These are phyloP conservation scores for Nomada flava DNA, from an alignment of 2,888 invertebrate genomes.

Conservation along the genomic window DNA sequence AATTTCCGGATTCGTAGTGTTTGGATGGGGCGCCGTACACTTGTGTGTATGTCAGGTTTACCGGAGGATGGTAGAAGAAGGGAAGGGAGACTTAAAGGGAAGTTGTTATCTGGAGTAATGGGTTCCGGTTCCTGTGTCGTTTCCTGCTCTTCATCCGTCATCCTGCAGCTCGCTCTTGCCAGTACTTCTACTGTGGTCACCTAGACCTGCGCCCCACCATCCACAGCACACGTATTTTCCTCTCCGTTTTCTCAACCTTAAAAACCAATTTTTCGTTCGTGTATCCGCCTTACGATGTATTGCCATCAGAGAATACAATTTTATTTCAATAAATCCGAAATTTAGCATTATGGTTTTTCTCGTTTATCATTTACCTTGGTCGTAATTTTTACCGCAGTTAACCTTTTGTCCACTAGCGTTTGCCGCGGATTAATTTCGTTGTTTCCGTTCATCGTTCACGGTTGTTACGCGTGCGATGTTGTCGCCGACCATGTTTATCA, in stretches of 20 bases:
- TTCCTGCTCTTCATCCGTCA: conserved; percentile 75
- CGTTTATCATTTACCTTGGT: too few relatives aligned
- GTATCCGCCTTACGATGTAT: neutral
- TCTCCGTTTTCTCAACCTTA: neutral
- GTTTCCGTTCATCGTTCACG: neutral
- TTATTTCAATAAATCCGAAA: neutral
- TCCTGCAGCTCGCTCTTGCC: conserved; percentile 60
- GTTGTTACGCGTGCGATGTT: conserved; percentile 38
- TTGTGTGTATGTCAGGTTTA: conserved; percentile 50
- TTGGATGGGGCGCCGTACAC: conserved; percentile 30
- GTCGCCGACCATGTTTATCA: conserved; percentile 43
- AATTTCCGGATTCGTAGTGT: conserved; percentile 75
- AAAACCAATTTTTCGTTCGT: neutral
- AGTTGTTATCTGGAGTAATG: conserved; percentile 78
- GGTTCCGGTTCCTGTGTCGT: conserved; percentile 77
- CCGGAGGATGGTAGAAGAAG: conserved; percentile 75
- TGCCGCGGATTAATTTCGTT: neutral
- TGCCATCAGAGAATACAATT: conserved; percentile 29
- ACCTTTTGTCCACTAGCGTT: too few relatives aligned
- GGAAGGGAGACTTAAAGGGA: conserved; percentile 74
- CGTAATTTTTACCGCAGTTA: too few relatives aligned
- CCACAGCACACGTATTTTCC: conserved; percentile 26
- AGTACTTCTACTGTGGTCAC: conserved; percentile 42
- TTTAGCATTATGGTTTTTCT: neutral
- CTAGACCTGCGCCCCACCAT: conserved; percentile 18